Evolutionary conservation across 1,140 invertebrate genomes (phyloP), one percentile per base, ranked within the genome.

Genomic region (Oppia nitens): DNA sequence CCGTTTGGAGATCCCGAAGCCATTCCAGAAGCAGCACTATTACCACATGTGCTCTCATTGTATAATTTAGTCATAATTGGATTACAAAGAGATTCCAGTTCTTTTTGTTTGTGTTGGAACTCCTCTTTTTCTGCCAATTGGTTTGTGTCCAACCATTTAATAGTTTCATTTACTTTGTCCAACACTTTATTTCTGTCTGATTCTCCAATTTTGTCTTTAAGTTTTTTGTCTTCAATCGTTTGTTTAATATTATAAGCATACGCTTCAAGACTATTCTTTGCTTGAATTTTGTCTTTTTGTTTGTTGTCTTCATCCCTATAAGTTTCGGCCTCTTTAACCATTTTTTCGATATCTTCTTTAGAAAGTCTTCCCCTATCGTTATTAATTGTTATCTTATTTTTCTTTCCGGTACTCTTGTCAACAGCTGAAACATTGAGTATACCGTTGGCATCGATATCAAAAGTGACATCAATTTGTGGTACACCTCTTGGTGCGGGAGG

Each of bases 231-330:
- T 45, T 77, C 78, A 23, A 98, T 76, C 72, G 98, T 94, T 73
- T 95, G 98, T 76, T 98, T 98, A 26, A 99, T 77, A 11, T 88
- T 89, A 71, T 98, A 99, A 0, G 91, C 90, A 66, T 98, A 98
- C 27, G 90, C 93, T 74, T 99, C 95, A 40, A 99, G 76, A 62
- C 76, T 73, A 65, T 80, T 78, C 55, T 91, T 82, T 1, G 94
- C 83, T 70, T 98, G 94, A 1, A 98, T 93, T 97, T 92, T 74
- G 98, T 98, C 64, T n/a, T n/a, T n/a, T n/a, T n/a, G n/a, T n/a
- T n/a, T n/a, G n/a, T n/a, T n/a, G n/a, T n/a, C n/a, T n/a, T 98
- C 93, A 68, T 98, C 93, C 23, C 92, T 91, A 72, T 96, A 98
- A 70, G 91, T 92, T 74, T 98, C 94, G 3, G 92, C 92, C 68